These are phyloP conservation scores for Neosalanx taihuensis DNA, from an alignment of 2,797 vertebrate genomes.

Conservation along the genomic window DNA sequence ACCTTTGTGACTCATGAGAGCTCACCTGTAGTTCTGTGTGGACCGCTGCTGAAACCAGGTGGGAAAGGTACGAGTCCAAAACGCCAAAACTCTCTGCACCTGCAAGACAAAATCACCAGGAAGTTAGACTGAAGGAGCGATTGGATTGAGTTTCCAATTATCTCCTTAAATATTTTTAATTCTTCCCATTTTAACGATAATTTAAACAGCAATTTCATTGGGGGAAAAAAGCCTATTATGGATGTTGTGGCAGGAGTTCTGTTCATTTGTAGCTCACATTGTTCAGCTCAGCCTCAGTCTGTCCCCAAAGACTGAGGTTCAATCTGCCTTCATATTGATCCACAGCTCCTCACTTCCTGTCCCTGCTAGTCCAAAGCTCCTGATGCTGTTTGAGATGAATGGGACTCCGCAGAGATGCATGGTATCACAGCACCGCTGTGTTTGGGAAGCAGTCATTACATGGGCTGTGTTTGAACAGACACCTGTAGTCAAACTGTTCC, in stretches of 20 bases:
- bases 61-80: not conserved
- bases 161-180: conserved; percentile 7
- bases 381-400: conserved; percentile 27
- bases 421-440: conserved; percentile 21
- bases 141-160: conserved; percentile 41
- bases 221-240: not conserved
- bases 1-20: conserved; percentile 10
- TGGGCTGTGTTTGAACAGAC: conserved; percentile 22
- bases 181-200: not conserved
- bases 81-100: conserved; percentile 18
- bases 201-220: not conserved
- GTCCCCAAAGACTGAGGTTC: not conserved
- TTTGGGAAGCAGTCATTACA: conserved; percentile 30
- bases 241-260: not conserved
- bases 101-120: conserved; percentile 27
- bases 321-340: not conserved
- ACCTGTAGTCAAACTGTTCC: conserved; percentile 33
- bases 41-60: conserved; percentile 26
- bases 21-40: not conserved
- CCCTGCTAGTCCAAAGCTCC: not conserved
- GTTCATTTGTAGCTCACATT: not conserved
- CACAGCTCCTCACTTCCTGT: not conserved
- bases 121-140: conserved; percentile 45
- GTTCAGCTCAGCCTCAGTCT: not conserved
- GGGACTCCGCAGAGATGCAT: conserved; percentile 17